Evolutionary conservation across 2,797 vertebrate genomes (phyloP).

Genomic region (Petrocephalus schoutedeni): DNA sequence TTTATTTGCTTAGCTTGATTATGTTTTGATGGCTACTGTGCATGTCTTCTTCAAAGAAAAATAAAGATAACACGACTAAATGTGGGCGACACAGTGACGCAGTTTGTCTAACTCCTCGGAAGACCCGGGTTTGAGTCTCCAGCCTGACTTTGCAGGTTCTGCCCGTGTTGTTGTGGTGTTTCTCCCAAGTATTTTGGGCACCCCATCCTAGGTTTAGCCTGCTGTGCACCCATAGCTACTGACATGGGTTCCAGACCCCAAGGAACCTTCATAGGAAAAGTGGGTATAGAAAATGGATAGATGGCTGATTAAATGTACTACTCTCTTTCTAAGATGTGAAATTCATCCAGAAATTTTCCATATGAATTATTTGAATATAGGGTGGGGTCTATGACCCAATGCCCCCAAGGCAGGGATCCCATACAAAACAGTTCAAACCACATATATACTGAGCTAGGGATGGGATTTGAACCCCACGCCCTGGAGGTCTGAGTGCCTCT

Average conservation of each 20-base stretch:
- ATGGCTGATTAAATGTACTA: not conserved
- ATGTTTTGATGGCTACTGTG: not conserved
- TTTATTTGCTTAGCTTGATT: not conserved
- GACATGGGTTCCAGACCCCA: not conserved
- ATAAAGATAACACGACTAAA: not conserved
- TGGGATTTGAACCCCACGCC: not conserved
- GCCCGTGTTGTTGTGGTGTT: not conserved
- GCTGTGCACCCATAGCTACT: not conserved
- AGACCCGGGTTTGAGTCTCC: not conserved
- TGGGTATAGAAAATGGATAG: not conserved
- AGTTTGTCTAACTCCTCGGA: not conserved
- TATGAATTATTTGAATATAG: not conserved
- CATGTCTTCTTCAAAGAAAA: not conserved
- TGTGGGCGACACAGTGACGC: not conserved
- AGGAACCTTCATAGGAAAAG: not conserved
- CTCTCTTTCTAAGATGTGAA: not conserved
- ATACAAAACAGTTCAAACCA: not conserved
- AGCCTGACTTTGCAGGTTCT: not conserved
- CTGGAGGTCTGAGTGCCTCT: not conserved
- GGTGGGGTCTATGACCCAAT: not conserved
- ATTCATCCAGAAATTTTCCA: too few species aligned
- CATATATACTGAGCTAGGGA: not conserved
- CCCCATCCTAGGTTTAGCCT: not conserved
- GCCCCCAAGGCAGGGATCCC: not conserved
- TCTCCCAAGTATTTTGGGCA: not conserved